Evolutionary conservation across 2,113 vertebrate species (phyloP), one percentile per base, ranked within the genome.

Genomic region (Tricholaema leucomelas): DNA sequence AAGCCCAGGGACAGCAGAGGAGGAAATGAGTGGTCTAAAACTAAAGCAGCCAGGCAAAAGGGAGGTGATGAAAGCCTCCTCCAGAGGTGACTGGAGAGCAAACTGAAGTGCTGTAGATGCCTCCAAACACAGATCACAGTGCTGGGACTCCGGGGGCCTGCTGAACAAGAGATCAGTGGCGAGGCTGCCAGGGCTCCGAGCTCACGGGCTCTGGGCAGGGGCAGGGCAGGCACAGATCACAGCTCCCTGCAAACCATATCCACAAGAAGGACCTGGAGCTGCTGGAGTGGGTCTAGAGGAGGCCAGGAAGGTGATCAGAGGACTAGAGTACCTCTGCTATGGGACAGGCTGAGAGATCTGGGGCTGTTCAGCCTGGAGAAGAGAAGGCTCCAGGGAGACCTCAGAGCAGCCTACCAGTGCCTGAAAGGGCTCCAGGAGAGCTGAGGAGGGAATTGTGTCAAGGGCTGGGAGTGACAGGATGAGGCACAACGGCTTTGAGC

Each of bases 11-110:
- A 28, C 61, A 48, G 66, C 81, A 24, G 3, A 35, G 72, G 52
- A 92, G 81, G 71, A 87, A 88, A 94, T 52, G 71, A 94, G 74
- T 28, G 30, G 25, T 63, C 93, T 95, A 92, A 96, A 95, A 96
- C 92, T 96, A 96, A 90, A 85, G 31, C 60, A 80, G 60, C 15
- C 25, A 56, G 38, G 72, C 19, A 63, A 83, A 93, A 46, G 44
- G 31, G 87, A 52, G 78, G 55, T 78, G 91, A 73, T 44, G 9
- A 50, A 63, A 44, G 46, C 70, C 90, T 94, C 42, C 63, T 93
- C 79, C 85, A 88, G 92, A 88, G 31, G 74, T 67, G 87, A 38
- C 48, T 70, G 54, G 64, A 92, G 81, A 91, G 83, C 81, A 87
- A 95, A 92, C 71, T 89, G 63, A 84, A 81, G 87, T 30, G 42